Conservation (phyloP, 2,888 invertebrate species). For the Listrodromus nycthemerus region DNA sequence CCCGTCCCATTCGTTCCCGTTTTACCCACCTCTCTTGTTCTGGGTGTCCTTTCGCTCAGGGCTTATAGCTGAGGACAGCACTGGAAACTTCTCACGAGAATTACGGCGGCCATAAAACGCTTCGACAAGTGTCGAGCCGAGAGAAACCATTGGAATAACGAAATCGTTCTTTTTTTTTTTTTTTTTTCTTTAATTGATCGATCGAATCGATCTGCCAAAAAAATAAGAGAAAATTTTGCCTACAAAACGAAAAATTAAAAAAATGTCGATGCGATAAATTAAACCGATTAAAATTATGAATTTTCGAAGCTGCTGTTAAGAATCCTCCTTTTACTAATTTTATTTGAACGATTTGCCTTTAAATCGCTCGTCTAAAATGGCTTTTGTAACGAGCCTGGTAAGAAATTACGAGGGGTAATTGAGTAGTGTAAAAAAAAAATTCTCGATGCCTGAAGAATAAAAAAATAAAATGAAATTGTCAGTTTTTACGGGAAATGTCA, state of each 20-base stretch:
- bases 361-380: conserved; percentile 12
- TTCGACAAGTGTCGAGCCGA: conserved; percentile 53
- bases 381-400: conserved; percentile 7
- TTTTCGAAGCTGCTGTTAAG: too few species aligned
- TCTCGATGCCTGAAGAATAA: neutral
- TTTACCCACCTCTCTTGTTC: conserved; percentile 53
- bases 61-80: conserved; percentile 70
- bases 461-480: conserved; percentile 42
- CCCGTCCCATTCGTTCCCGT: conserved; percentile 49
- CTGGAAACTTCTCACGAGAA: conserved; percentile 63
- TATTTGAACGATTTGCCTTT: neutral
- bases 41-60: conserved; percentile 58
- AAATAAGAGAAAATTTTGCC: neutral
- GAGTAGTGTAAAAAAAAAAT: conserved; percentile 26
- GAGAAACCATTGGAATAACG: conserved; percentile 16
- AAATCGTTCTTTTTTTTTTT: neutral
- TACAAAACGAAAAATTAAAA: too few species aligned
- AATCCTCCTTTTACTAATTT: neutral
- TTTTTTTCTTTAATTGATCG: neutral
- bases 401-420: conserved; percentile 18
- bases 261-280: too few species aligned
- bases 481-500: conserved; percentile 59
- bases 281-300: too few species aligned
- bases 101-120: conserved; percentile 55
- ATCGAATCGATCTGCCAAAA: neutral